Evolutionary conservation across 2,888 invertebrate genomes (phyloP), one percentile per base, ranked within the genome.

Genomic region (Tinea semifulvella): DNA sequence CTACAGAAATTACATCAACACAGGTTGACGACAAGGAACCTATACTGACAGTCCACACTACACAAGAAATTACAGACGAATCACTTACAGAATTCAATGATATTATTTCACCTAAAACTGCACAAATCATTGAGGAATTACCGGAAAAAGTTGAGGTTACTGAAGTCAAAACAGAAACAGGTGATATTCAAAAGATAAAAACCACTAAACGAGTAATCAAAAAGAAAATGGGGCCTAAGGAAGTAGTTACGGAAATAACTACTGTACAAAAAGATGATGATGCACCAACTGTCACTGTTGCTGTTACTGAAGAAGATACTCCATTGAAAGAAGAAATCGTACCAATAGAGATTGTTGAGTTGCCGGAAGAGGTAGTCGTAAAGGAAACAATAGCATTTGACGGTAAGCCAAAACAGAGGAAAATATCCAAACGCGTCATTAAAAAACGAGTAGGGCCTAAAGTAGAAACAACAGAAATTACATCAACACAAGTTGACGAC

Each of bases 1-100:
- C 65, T 51, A 75, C 57, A 56, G 65, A 60, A 63, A 72, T 69
- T 56, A 70, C 68, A 50, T 66, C 60, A 55, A 55, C 65, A 53
- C 51, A 73, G 64, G 56, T 77, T 57, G 57, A 74, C 60, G 72
- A 73, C 48, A 60, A 70, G 49, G 44, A 53, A 44, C 59, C 60
- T 8, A 53, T 55, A 50, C 58, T 57, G 1, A 58, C 59, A 17
- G 58, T 61, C 25, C 50, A 10, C 55, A 17, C 47, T 7, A 38
- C 28, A 1, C 46, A 48, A n/a, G 43, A 44, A 14, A 36, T 45
- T 1, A 51, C 53, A 6, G 57, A 54, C 52, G 49, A 58, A 42
- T 56, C 57, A 5, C 22, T 25, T 40, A 47, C 46, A 26, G 49
- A 47, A 19, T 50, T 48, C 35, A 40, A 18, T 11, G 11, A 25